Evolutionary conservation across 2,113 vertebrate genomes (phyloP).

Genomic region (Clupea harengus): DNA sequence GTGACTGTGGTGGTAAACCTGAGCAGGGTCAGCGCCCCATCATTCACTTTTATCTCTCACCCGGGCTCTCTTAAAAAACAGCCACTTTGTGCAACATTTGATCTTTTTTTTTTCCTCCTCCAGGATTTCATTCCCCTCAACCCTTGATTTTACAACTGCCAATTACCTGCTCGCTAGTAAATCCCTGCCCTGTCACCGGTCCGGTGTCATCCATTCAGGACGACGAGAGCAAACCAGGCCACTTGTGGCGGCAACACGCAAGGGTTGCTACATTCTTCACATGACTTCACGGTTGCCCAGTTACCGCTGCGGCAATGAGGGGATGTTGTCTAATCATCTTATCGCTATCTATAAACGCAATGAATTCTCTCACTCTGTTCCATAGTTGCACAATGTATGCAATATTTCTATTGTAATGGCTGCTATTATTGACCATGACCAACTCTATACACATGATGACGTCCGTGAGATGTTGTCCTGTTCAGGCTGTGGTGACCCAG

Average conservation of each 20-base stretch:
- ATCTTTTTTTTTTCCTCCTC: not conserved
- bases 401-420: not conserved
- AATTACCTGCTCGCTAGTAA: constrained; percentile 5
- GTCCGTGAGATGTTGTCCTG: not conserved
- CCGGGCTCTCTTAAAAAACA: not conserved
- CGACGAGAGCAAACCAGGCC: not conserved
- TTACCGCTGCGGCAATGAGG: not conserved
- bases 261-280: not conserved
- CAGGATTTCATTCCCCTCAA: not conserved
- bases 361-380: not conserved
- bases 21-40: not conserved
- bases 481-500: not conserved
- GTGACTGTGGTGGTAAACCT: not conserved
- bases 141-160: constrained; percentile 11
- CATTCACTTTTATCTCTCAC: not conserved
- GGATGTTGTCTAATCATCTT: not conserved
- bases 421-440: too few species aligned
- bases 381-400: not conserved
- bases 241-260: not conserved
- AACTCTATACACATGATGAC: not conserved
- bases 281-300: not conserved
- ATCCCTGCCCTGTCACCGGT: not conserved
- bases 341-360: not conserved
- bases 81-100: not conserved
- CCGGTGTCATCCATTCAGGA: not conserved